Conservation (phyloP, 2,797 vertebrate species). For the Botia almorhae region DNA sequence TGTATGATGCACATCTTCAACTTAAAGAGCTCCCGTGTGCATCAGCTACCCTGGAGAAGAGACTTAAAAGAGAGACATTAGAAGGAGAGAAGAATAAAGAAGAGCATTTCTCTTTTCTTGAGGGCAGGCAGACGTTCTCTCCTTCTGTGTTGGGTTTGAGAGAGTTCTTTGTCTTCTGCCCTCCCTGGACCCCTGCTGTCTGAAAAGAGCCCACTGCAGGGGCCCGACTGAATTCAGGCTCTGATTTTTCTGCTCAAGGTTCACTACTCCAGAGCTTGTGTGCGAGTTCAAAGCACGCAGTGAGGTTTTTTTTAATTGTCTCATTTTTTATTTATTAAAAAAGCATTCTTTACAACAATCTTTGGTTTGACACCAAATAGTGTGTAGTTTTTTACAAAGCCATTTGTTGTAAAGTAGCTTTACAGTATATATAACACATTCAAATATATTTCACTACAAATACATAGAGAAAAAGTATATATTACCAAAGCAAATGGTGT, state of each 20-base stretch:
- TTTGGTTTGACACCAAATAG: constrained; percentile 6
- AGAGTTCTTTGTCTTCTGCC: constrained; percentile 55
- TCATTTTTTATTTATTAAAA: constrained; percentile 8
- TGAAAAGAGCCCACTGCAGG: constrained; percentile 51
- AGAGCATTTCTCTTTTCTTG: constrained; percentile 46
- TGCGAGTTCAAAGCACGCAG: constrained; percentile 27
- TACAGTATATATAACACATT: neutral
- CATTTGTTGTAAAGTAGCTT: neutral
- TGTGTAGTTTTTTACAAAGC: neutral
- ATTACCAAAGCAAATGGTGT: neutral
- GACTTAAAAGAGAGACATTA: constrained; percentile 56
- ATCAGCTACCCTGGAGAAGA: constrained; percentile 47
- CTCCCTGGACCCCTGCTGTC: constrained; percentile 43
- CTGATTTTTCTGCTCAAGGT: constrained; percentile 39
- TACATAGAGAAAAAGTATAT: neutral
- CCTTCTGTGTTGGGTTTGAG: constrained; percentile 52
- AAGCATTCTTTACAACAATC: constrained; percentile 3
- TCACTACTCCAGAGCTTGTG: constrained; percentile 21
- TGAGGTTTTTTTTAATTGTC: constrained; percentile 31
- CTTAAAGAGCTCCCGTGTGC: constrained; percentile 53
- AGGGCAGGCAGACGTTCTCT: constrained; percentile 29
- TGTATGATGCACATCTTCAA: constrained; percentile 48
- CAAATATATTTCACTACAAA: neutral
- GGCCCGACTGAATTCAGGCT: constrained; percentile 41
- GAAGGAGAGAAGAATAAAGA: constrained; percentile 51